Conservation (phyloP, 2,113 vertebrate species). For the Morone saxatilis region DNA sequence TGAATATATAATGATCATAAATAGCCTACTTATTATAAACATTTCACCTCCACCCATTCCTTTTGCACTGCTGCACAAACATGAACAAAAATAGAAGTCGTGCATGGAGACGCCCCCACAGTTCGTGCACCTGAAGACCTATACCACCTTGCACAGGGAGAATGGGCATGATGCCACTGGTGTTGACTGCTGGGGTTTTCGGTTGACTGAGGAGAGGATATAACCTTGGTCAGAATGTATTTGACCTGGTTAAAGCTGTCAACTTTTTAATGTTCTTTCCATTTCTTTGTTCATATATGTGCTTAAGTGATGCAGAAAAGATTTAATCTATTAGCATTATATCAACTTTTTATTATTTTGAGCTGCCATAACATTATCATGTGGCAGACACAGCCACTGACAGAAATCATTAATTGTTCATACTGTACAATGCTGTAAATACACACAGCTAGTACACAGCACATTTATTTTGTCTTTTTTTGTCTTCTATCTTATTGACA, state of each 20-base stretch:
- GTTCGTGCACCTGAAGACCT: no score
- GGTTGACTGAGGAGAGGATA: neutral
- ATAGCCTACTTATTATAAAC: no score
- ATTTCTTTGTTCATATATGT: neutral
- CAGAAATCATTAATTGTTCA: neutral
- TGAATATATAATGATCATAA: no score
- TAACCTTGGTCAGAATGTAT: neutral
- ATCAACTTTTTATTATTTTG: neutral
- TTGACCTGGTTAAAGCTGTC: neutral
- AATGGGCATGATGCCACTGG: neutral
- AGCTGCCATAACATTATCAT: neutral
- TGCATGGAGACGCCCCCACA: no score
- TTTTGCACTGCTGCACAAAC: no score
- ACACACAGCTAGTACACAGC: no score
- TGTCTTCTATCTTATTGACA: neutral
- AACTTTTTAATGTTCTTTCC: neutral
- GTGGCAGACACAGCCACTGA: neutral
- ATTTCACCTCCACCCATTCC: no score
- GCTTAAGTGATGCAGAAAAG: neutral
- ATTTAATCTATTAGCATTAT: neutral
- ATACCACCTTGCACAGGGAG: no score
- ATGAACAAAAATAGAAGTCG: no score
- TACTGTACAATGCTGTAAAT: neutral
- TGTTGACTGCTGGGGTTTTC: neutral
- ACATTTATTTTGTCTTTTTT: neutral